phyloP scores from a whole-genome alignment of 2,797 vertebrate species.

The Gymnocypris eckloni region DNA sequence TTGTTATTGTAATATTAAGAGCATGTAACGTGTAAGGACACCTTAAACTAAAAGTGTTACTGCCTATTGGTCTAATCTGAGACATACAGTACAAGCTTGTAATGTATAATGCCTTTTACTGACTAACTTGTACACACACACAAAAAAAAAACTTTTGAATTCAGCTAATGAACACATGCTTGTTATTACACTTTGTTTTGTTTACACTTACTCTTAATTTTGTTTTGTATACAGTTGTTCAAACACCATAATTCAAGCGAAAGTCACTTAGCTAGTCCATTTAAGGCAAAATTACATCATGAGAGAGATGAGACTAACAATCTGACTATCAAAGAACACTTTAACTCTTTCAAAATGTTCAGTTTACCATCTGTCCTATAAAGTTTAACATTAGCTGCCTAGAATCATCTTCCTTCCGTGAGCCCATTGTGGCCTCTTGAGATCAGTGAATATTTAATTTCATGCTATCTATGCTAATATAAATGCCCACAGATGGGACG shows the following conservation, averaged over 20 bases:
- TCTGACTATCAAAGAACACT: conserved; percentile 38
- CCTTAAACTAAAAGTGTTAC: no score
- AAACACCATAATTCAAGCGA: conserved; percentile 33
- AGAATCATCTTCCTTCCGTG: conserved; percentile 29
- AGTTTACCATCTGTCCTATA: conserved; percentile 55
- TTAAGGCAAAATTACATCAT: conserved; percentile 49
- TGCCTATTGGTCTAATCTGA: background rate
- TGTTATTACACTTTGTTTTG: conserved; percentile 25
- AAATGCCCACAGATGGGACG: conserved; percentile 9
- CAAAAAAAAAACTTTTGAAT: background rate
- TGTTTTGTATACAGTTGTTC: conserved; percentile 39
- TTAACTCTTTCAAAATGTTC: conserved; percentile 52
- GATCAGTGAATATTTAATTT: conserved; percentile 48
- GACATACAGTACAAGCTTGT: background rate
- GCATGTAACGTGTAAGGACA: no score
- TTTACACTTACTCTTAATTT: conserved; percentile 10
- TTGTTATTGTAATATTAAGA: no score
- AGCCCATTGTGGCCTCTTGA: conserved; percentile 9
- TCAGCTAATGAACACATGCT: background rate
- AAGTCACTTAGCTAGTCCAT: conserved; percentile 46
- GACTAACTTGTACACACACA: background rate
- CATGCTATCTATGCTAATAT: conserved; percentile 33
- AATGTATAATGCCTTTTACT: background rate
- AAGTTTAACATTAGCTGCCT: conserved; percentile 48
- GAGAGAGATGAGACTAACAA: conserved; percentile 50